Evolutionary conservation across 2,113 vertebrate genomes (phyloP).

Genomic region (Brachypteracias leptosomus): DNA sequence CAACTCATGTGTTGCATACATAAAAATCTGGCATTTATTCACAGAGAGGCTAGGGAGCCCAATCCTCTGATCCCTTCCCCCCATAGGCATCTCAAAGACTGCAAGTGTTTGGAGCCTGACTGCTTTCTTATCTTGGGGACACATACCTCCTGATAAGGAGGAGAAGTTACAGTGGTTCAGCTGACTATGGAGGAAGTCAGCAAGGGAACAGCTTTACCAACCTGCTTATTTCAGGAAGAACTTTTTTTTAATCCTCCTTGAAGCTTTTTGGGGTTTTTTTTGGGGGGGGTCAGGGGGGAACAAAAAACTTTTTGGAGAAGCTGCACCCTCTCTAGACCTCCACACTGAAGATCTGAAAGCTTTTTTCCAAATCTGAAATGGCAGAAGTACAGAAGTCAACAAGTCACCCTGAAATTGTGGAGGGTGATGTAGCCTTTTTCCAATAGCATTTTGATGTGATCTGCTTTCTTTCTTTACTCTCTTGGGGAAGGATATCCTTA

Average conservation of each 20-base stretch:
- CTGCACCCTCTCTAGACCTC: not conserved
- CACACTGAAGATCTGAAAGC: not conserved
- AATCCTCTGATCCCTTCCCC: not conserved
- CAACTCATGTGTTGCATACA: not conserved
- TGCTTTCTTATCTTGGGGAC: not conserved
- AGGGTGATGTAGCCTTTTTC: not conserved
- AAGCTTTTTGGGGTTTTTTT: not conserved
- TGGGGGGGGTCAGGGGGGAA: too few species aligned
- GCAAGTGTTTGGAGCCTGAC: not conserved
- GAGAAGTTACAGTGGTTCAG: not conserved
- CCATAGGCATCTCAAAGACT: not conserved
- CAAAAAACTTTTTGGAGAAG: not conserved
- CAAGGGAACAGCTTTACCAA: not conserved
- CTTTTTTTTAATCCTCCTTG: not conserved
- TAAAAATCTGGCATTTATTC: not conserved
- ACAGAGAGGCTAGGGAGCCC: not conserved
- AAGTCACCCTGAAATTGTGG: not conserved
- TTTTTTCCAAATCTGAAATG: not conserved
- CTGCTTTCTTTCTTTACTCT: not conserved
- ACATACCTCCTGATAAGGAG: conserved; percentile 14
- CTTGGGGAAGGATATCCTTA: not conserved
- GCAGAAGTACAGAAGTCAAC: not conserved
- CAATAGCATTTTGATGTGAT: not conserved
- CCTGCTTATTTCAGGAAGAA: not conserved
- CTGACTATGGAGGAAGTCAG: not conserved